Evolutionary conservation across 2,888 invertebrate genomes (phyloP), one percentile per base, ranked within the genome.

Genomic region (Hyppa rectilinea): DNA sequence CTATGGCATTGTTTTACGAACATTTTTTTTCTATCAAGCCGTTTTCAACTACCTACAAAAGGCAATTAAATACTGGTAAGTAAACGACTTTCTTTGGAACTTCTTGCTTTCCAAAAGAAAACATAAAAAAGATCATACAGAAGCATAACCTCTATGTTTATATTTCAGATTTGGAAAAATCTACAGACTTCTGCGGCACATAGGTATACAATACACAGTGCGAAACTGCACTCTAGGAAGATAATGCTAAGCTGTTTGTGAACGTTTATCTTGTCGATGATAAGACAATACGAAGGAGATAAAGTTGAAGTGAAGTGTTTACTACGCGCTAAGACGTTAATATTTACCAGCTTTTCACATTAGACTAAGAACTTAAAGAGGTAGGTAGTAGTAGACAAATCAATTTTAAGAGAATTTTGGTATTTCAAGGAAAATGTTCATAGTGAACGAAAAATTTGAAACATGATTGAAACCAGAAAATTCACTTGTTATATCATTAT

Each of bases 191-290:
- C 14, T 12, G 45, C 26, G 26, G 26, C 40, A 20, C 26, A 34
- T 29, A n/a, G n/a, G n/a, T n/a, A n/a, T n/a, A n/a, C n/a, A n/a
- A 17, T 49, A 77, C 36, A 31, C 34, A 60, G n/a, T 29, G 61
- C 36, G 26, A 40, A 68, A 40, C 31, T 53, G 69, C 69, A 59
- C 40, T 36, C 55, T 34, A 49, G 40, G 17, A 29, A 59, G 59
- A 80, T 81, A 81, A 69, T 49, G 23, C 50, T 79, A 59, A 67
- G 66, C 60, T 63, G 53, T 82, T 78, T 61, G 69, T 61, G 26
- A 36, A 43, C 6, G 45, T 43, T 53, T 64, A 79, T 66, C 80
- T 75, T 64, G 12, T 43, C 50, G 43, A 66, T 63, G 73, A 81
- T 78, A 78, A 68, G 38, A 61, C 66, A 67, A 53, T 43, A 40